Percentiles rank a stretch among this genome's conserved stretches.
Conservation (phyloP, 2,113 vertebrate genomes). For the Carollia perspicillata region DNA sequence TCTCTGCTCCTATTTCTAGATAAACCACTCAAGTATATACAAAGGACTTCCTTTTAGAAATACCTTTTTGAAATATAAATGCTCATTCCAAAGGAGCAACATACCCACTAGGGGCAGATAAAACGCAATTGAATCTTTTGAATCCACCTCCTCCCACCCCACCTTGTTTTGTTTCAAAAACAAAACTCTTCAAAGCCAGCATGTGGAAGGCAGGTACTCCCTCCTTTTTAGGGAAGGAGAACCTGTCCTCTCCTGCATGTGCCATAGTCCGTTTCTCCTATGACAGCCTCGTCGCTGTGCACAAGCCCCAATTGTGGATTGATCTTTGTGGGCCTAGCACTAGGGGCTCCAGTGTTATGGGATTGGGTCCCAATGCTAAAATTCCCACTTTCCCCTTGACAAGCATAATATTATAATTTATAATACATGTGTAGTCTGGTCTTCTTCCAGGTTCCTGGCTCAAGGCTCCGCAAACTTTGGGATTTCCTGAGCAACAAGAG, state of each 20-base stretch:
- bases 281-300: rapidly evolving
- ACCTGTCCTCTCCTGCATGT: rapidly evolving
- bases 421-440: neutral
- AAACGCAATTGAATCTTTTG: neutral
- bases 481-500: neutral
- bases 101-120: neutral
- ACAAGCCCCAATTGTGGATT: rapidly evolving
- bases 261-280: rapidly evolving
- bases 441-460: neutral
- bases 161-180: neutral
- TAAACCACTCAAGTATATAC: neutral
- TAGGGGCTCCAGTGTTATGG: neutral
- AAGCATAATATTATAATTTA: neutral
- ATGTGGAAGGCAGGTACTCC: rapidly evolving
- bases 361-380: neutral
- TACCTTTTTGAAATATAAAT: neutral
- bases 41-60: neutral
- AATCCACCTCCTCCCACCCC: too few species aligned
- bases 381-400: neutral
- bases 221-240: neutral
- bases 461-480: neutral
- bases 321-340: neutral
- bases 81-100: rapidly evolving
- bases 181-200: neutral
- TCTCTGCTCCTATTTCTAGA: neutral